Evolutionary conservation across 2,797 vertebrate genomes (phyloP).

Genomic region (Ctenochaetus hawaiiensis): DNA sequence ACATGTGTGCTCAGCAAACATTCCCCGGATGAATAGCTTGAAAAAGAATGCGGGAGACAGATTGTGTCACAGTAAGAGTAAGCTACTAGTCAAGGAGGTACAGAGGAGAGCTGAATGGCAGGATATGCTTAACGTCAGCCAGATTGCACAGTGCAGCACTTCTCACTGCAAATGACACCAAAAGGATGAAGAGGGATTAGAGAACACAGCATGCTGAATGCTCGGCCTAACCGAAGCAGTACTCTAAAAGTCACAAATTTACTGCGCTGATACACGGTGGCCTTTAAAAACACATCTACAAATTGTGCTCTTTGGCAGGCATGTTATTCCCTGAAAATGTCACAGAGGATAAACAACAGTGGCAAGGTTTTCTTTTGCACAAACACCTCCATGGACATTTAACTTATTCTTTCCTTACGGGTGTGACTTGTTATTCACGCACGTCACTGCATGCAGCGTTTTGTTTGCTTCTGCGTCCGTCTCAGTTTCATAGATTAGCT

Average conservation of each 20-base stretch:
- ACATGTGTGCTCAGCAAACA: slow-evolving; percentile 64
- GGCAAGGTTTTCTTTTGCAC: neutral
- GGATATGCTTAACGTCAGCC: slow-evolving; percentile 81
- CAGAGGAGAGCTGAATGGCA: slow-evolving; percentile 76
- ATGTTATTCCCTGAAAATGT: slow-evolving; percentile 48
- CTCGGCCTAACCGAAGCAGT: slow-evolving; percentile 42
- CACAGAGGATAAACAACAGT: slow-evolving; percentile 55
- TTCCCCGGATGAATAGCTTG: slow-evolving; percentile 59
- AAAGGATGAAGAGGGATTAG: slow-evolving; percentile 79
- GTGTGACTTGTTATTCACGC: slow-evolving; percentile 33
- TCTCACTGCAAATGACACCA: slow-evolving; percentile 74
- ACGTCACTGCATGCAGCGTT: slow-evolving; percentile 9
- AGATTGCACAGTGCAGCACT: slow-evolving; percentile 78
- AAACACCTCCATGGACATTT: slow-evolving; percentile 10
- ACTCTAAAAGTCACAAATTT: slow-evolving; percentile 54
- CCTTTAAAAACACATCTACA: slow-evolving; percentile 51
- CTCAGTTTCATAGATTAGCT: slow-evolving; percentile 49
- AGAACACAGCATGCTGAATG: slow-evolving; percentile 62
- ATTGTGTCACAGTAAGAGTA: slow-evolving; percentile 79
- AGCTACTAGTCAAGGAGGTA: slow-evolving; percentile 70
- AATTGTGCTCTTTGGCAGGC: slow-evolving; percentile 26
- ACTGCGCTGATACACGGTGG: slow-evolving; percentile 32
- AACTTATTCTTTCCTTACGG: slow-evolving; percentile 5
- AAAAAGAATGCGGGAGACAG: slow-evolving; percentile 67
- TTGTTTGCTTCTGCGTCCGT: slow-evolving; percentile 23